phyloP scores from a whole-genome alignment of 2,888 invertebrate genomes.

The Phyllotreta cruciferae region DNA sequence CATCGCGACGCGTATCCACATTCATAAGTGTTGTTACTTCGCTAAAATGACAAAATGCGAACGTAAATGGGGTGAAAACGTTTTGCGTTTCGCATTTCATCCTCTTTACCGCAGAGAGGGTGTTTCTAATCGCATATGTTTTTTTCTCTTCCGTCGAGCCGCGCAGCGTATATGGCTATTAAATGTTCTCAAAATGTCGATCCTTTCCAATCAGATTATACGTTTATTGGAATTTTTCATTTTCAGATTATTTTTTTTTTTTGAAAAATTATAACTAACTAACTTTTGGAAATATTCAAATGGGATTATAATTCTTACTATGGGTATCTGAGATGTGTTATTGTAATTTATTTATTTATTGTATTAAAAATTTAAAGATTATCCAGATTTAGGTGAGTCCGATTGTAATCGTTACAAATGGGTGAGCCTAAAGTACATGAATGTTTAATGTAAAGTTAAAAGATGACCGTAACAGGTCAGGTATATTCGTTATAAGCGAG shows the following conservation, averaged over 20 bases:
- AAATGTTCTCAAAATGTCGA: slow-evolving; percentile 21
- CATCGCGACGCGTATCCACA: slow-evolving; percentile 50
- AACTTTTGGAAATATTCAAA: too few species aligned
- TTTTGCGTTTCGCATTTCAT: slow-evolving; percentile 40
- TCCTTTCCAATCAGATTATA: too few species aligned
- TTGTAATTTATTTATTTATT: too few species aligned
- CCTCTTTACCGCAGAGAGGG: slow-evolving; percentile 40
- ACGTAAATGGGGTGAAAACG: slow-evolving; percentile 56
- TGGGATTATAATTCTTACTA: too few species aligned
- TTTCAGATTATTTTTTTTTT: too few species aligned
- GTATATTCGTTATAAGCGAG: slow-evolving; percentile 28
- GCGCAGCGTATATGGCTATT: slow-evolving; percentile 33
- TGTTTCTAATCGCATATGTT: slow-evolving; percentile 37
- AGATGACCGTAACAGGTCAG: slow-evolving; percentile 25
- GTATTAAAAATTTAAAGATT: slow-evolving; percentile 6
- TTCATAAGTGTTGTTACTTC: slow-evolving; percentile 54
- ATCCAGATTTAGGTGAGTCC: background rate
- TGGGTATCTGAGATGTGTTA: too few species aligned
- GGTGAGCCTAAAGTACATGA: slow-evolving; percentile 18
- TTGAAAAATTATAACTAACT: too few species aligned
- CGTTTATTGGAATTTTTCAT: too few species aligned
- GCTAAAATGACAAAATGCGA: slow-evolving; percentile 56
- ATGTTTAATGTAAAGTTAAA: slow-evolving; percentile 21
- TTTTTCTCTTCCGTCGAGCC: slow-evolving; percentile 29
- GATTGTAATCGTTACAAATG: slow-evolving; percentile 7